Evolutionary conservation across 2,113 vertebrate genomes (phyloP), one percentile per base, ranked within the genome.

Genomic region (Epinephelus moara): DNA sequence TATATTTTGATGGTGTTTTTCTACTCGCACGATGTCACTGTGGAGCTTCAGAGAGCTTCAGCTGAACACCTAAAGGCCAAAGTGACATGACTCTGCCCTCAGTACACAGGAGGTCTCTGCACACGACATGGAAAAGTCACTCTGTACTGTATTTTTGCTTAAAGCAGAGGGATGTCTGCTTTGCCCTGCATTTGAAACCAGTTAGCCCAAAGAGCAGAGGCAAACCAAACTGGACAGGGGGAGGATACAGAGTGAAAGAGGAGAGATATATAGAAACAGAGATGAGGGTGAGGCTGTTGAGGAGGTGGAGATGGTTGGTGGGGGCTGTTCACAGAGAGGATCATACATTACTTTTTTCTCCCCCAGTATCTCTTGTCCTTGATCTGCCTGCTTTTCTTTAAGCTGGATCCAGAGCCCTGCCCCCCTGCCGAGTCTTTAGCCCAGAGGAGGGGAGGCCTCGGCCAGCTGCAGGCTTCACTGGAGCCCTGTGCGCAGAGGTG

Each of bases 311-410:
- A 63, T 61, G 79, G 69, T 82, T 61, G 72, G 60, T 81, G 87
- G 80, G 87, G 82, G 78, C 72, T 89, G 79, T 85, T 91, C 86
- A 88, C 82, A 90, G 79, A 86, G 73, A 89, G 82, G 89, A 92
- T 94, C 86, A 87, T 94, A 89, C 89, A 87, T 94, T 88, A 86
- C 88, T 89, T 87, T 92, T 89, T 83, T 89, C 81, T 87, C 72
- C 68, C 80, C 75, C 69, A 92, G 86, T 87, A 89, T 90, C 93
- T 94, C 84, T 92, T 90, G 83, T 90, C 91, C 92, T 94, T 94
- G 93, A 93, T 95, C 91, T 94, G 80, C 74, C 77, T 92, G 91
- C 85, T 92, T 94, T 91, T 92, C 87, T 92, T 94, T 94, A 91
- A 92, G 92, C 82, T 85, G 89, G 86, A 93, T 94, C 92, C 94